Conservation (phyloP, 2,888 invertebrate species). For the Tenthredo livida region DNA sequence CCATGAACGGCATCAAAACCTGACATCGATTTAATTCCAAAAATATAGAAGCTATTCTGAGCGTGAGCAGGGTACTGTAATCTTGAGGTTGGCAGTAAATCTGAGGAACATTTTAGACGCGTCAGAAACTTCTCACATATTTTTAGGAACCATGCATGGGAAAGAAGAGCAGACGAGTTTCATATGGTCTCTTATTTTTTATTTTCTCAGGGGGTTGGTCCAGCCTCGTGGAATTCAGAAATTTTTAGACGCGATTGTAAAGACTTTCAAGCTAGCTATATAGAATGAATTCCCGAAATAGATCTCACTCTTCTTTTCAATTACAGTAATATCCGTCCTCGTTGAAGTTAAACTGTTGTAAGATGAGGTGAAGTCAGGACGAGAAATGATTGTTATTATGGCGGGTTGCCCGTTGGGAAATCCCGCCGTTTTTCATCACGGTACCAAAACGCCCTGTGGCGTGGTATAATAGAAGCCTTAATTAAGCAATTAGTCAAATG, state of each 20-base stretch:
- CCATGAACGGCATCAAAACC: neutral
- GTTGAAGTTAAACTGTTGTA: neutral
- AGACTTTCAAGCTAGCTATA: neutral
- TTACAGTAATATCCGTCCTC: neutral
- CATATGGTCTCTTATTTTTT: neutral
- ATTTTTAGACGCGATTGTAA: neutral
- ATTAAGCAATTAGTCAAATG: neutral
- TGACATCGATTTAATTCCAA: neutral
- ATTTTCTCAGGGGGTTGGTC: neutral
- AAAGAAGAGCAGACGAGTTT: neutral
- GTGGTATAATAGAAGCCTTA: neutral
- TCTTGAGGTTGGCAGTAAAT: constrained; percentile 23
- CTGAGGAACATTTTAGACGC: constrained; percentile 17
- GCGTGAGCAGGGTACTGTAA: neutral
- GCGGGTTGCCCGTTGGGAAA: neutral
- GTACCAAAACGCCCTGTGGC: neutral
- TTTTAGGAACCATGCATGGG: neutral
- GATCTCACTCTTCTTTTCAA: neutral
- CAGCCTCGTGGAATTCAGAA: neutral
- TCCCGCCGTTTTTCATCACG: neutral
- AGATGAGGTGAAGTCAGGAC: neutral
- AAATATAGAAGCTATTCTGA: neutral
- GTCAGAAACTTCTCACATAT: constrained; percentile 8
- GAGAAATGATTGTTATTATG: neutral
- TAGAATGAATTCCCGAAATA: neutral